Base-by-base conservation (phyloP, 2,797 vertebrate genomes). In the Rhinichthys osculus region DNA sequence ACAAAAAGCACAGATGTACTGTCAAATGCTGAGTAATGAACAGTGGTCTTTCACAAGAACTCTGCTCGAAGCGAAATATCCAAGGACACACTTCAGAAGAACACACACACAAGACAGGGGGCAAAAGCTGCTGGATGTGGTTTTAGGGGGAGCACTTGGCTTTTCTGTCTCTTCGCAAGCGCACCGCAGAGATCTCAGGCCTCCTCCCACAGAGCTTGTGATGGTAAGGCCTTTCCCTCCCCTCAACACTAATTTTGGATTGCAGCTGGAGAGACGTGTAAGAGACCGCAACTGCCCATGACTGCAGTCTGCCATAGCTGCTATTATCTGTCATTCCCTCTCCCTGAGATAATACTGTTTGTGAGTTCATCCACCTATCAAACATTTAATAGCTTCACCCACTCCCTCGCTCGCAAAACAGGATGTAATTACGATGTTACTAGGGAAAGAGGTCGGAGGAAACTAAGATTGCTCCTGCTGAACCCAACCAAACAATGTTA, bases 11-110 rank as follows among this genome's bases (percentile, higher is more conserved):
- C 91, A 88, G 86, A 73, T 86, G 89, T 88, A 88, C 83, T 54
- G 77, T 76, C 80, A 91, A 93, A 93, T 91, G 90, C 91, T 86
- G 91, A 92, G 92, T 92, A 91, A 90, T 90, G 80, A 92, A 90
- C 88, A 90, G 91, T 91, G 90, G 90, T 64, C 44, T 77, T 86
- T 90, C 86, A 94, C 91, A 90, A 90, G 86, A 92, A 92, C 88
- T 93, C 82, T 66, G 72, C 67, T 57, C 57, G 33, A 73, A 85
- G 72, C 67, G 62, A 87, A 77, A 88, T 72, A 87, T 57, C 69
- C 78, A 85, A 44, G 21, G 72, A 74, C 74, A 40, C 78, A 64
- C 67, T 88, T 64, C 42, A 66, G 42, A 72, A 27, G 59, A 82
- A 84, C 77, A 82, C 79, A 57, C 30, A 70, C 13, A 16, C 14